These are phyloP conservation scores for Amphimallon solstitiale DNA, from an alignment of 2,888 invertebrate species.

Conservation along the genomic window DNA sequence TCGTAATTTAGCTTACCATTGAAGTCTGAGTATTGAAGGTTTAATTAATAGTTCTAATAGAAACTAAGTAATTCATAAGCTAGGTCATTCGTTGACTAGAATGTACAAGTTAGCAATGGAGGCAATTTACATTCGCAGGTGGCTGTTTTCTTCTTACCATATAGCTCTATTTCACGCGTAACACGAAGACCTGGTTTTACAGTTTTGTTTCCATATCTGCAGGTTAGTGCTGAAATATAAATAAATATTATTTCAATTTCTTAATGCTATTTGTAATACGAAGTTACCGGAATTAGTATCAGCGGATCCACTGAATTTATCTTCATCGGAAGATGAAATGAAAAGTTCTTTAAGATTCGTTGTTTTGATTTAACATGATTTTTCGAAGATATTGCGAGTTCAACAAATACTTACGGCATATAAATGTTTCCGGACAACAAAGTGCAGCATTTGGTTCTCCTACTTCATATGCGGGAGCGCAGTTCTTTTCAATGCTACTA, in stretches of 20 bases:
- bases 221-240: constrained; percentile 23
- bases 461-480: constrained; percentile 42
- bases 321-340: constrained; percentile 24
- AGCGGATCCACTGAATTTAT: constrained; percentile 7
- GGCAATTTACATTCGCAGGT: constrained; percentile 39
- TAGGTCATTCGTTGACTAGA: too few relatives aligned
- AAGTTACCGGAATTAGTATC: not conserved
- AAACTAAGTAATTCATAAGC: too few relatives aligned
- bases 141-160: constrained; percentile 18
- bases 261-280: not conserved
- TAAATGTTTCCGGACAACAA: constrained; percentile 43
- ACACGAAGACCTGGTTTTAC: constrained; percentile 25
- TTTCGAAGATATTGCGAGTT: too few relatives aligned
- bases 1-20: too few relatives aligned
- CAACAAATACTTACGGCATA: constrained; percentile 43
- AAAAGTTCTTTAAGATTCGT: not conserved
- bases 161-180: constrained; percentile 8
- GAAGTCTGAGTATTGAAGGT: too few relatives aligned
- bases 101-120: constrained; percentile 38
- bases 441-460: constrained; percentile 12
- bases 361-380: not conserved
- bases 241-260: not conserved
- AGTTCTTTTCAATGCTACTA: constrained; percentile 40
- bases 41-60: too few relatives aligned
- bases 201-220: constrained; percentile 39